Evolutionary conservation across 2,113 vertebrate genomes (phyloP).

Genomic region (Sorex fumeus): DNA sequence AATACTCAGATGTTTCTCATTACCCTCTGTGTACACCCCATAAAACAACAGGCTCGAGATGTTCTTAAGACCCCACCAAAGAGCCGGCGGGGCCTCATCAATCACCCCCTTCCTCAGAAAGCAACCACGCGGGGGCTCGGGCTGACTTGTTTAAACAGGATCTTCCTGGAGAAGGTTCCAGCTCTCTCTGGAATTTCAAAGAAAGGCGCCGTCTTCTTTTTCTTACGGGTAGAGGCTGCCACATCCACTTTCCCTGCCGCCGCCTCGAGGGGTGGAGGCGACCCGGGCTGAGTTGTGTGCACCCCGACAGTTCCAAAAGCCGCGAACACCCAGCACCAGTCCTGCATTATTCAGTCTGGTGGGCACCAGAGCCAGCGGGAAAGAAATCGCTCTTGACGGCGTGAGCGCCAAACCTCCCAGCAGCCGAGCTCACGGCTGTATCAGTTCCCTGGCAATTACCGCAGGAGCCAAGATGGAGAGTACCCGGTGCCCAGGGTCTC

Average conservation of each 20-base stretch:
- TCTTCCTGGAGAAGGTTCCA: constrained; percentile 14
- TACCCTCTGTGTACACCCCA: constrained; percentile 82
- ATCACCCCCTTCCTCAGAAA: constrained; percentile 73
- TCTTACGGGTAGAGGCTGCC: neutral
- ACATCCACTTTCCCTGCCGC: constrained; percentile 48
- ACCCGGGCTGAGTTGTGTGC: constrained; percentile 6
- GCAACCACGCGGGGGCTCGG: constrained; percentile 65
- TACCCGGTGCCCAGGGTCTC: neutral
- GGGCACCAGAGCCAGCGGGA: constrained; percentile 11
- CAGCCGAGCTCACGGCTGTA: neutral
- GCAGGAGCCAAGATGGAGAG: neutral
- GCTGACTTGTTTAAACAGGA: constrained; percentile 68
- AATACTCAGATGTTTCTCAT: constrained; percentile 84
- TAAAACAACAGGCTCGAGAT: constrained; percentile 77
- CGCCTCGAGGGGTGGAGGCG: constrained; percentile 53
- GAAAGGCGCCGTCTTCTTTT: constrained; percentile 18
- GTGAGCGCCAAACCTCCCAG: constrained; percentile 10
- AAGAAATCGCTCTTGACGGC: constrained; percentile 48
- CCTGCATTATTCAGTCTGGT: constrained; percentile 49
- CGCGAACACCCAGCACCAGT: constrained; percentile 28
- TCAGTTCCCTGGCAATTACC: constrained; percentile 25
- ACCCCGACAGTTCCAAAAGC: constrained; percentile 56
- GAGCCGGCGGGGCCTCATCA: constrained; percentile 65
- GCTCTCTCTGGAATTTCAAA: neutral
- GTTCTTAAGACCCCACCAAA: constrained; percentile 73